These are phyloP conservation scores for Enteromius radiatus DNA, from an alignment of 2,797 vertebrate genomes.

Conservation along the genomic window DNA sequence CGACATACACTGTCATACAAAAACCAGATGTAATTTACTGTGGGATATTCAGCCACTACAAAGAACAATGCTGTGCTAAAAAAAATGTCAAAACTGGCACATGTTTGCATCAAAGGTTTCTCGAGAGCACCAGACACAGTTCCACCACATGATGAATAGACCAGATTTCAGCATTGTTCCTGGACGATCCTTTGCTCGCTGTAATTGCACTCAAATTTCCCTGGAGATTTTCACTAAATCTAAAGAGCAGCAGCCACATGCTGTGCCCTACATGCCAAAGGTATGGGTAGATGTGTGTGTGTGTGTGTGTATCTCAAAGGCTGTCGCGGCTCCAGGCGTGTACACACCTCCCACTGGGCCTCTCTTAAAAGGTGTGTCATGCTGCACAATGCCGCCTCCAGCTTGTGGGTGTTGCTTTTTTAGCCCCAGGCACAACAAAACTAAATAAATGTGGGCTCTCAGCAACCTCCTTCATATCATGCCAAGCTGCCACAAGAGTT, in stretches of 20 bases:
- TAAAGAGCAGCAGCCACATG: slow-evolving; percentile 60
- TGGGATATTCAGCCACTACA: slow-evolving; percentile 1
- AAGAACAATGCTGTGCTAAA: slow-evolving; percentile 18
- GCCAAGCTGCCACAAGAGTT: slow-evolving; percentile 63
- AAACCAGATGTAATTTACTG: background rate
- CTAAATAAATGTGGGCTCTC: slow-evolving; percentile 63
- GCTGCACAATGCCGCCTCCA: slow-evolving; percentile 48
- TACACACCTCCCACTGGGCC: slow-evolving; percentile 64
- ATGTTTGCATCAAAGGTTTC: slow-evolving; percentile 42
- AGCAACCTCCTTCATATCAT: slow-evolving; percentile 63
- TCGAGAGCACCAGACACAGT: slow-evolving; percentile 39
- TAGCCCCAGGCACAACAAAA: slow-evolving; percentile 64
- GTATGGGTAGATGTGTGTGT: slow-evolving; percentile 6
- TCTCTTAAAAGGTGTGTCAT: slow-evolving; percentile 69
- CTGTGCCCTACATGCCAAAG: slow-evolving; percentile 37
- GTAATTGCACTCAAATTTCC: slow-evolving; percentile 60
- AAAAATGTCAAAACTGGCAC: slow-evolving; percentile 25
- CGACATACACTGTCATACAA: background rate
- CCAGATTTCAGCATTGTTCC: slow-evolving; percentile 52
- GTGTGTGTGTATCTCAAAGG: slow-evolving; percentile 42
- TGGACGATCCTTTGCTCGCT: slow-evolving; percentile 44
- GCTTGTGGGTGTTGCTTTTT: slow-evolving; percentile 59
- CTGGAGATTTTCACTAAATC: slow-evolving; percentile 55
- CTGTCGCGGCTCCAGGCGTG: slow-evolving; percentile 62
- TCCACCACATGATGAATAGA: slow-evolving; percentile 48